Evolutionary conservation across 2,113 vertebrate genomes (phyloP).

Genomic region (Muntiacus reevesi): DNA sequence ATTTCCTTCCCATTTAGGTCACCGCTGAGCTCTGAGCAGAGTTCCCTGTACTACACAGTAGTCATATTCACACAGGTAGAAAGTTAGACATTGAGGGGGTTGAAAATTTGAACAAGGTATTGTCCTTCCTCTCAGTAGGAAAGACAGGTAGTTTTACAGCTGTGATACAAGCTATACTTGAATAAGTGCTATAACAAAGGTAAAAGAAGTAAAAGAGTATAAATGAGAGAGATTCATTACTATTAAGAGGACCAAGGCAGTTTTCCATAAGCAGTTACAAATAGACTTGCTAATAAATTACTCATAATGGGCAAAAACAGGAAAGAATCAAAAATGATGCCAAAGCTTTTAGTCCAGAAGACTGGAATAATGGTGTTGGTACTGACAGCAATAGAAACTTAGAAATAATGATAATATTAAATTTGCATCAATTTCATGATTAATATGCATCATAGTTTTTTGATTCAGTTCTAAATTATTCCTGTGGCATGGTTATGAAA

Average conservation of each 20-base stretch:
- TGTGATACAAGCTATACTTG: not conserved
- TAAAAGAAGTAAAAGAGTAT: not conserved
- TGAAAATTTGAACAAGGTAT: not conserved
- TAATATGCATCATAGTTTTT: not conserved
- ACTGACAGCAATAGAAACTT: not conserved
- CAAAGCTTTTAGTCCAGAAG: not conserved
- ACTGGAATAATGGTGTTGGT: not conserved
- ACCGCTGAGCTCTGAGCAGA: not conserved
- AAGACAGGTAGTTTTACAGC: not conserved
- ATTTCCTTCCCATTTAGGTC: not conserved
- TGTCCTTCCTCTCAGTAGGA: not conserved
- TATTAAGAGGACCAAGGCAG: not conserved
- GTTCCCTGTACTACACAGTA: not conserved
- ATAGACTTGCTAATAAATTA: not conserved
- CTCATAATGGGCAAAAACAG: not conserved
- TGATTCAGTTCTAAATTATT: slow-evolving; percentile 5
- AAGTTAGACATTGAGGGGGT: not conserved
- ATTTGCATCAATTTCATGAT: not conserved
- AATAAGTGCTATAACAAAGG: not conserved
- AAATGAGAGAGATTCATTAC: not conserved
- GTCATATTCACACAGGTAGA: not conserved
- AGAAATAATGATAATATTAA: not conserved
- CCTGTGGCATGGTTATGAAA: not conserved
- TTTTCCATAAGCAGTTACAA: not conserved
- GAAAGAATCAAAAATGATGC: not conserved